Evolutionary conservation across 30 jellyfish, hydroid and myxozoan genomes (phyloP), one percentile per base, ranked within the genome.

Genomic region (Chironex yamaguchii): DNA sequence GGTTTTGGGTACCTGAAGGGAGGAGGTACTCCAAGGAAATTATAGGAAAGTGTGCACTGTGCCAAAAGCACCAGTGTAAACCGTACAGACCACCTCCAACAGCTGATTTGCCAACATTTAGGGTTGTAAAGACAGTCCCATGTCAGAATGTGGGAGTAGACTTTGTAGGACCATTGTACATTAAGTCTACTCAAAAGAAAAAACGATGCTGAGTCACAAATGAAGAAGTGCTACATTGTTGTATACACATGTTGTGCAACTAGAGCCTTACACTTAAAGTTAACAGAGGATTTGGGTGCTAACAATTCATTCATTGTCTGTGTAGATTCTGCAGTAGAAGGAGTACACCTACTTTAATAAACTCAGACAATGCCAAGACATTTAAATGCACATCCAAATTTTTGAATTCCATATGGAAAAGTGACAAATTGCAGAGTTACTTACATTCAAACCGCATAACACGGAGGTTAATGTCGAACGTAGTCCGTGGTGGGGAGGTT

Each of bases 401-500:
- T n/a, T n/a, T n/a, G n/a, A n/a, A n/a, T n/a, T n/a, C n/a, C n/a
- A n/a, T n/a, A n/a, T n/a, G n/a, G n/a, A n/a, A n/a, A n/a, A n/a
- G n/a, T n/a, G n/a, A n/a, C n/a, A n/a, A n/a, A n/a, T n/a, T n/a
- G n/a, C n/a, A n/a, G n/a, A n/a, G n/a, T n/a, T n/a, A n/a, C n/a
- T n/a, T n/a, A n/a, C n/a, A n/a, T n/a, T n/a, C 80, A 6, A 30
- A 28, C 35, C 20, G 34, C 2, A 71, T 71, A 17, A 36, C 72
- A 1, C 48, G 88, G 88, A 50, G 82, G 13, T 75, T 25, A 75
- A 23, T 32, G 23, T 75, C 29, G 88, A 75, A 30, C 24, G 28
- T 6, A 3, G 58, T 13, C 88, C 88, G 2, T 75, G 88, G 88
- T 75, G 88, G 88, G 88, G 84, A 23, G 84, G 88, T 30, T 51